Base-by-base conservation (phyloP, 1,140 invertebrate genomes). In the Eueides isabella region DNA sequence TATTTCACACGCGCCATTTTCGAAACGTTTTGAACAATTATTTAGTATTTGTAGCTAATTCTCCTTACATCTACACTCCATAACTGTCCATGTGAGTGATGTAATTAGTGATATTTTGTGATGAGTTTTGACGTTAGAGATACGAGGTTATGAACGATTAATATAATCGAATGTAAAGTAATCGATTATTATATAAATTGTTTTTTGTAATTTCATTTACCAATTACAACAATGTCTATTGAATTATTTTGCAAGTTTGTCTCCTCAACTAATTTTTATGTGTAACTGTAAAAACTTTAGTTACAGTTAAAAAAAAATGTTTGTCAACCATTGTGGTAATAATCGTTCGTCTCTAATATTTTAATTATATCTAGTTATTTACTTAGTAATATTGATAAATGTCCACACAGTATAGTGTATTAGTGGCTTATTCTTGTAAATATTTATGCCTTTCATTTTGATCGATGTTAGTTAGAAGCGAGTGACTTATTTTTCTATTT, bases 401-500 rank as follows among this genome's bases (percentile, higher is more conserved):
- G 29, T 63, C 61, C 61, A 55, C 48, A 55, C 11, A 26, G 23
- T 55, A 55, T 55, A 55, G 11, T 55, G 48, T 55, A 55, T 55
- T 71, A 71, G 61, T 41, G 48, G 69, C 69, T 71, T 71, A 16
- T 69, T 55, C 7, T 71, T 71, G 69, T 71, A 63, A 64, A 63
- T 44, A 63, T 64, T 31, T 55, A 2, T 55, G 19, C 19, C 48
- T 55, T 31, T 71, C 35, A 61, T 19, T 72, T 66, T 41, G 61
- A 38, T 73, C 33, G 44, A 68, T 68, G 61, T 67, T 19, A 63
- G 65, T 61, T 62, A 65, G 62, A 55, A 65, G 72, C 72, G 30
- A 72, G 74, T 74, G 35, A 82, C 71, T 86, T 85, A 81, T 85
- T 86, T 83, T 85, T 86, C 68, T 86, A 76, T 81, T 76, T 66